A percentile compares a stretch with the other conserved stretches of the same genome.
phyloP scores from a whole-genome alignment of 2,888 invertebrate genomes.

The Doris montereyensis region DNA sequence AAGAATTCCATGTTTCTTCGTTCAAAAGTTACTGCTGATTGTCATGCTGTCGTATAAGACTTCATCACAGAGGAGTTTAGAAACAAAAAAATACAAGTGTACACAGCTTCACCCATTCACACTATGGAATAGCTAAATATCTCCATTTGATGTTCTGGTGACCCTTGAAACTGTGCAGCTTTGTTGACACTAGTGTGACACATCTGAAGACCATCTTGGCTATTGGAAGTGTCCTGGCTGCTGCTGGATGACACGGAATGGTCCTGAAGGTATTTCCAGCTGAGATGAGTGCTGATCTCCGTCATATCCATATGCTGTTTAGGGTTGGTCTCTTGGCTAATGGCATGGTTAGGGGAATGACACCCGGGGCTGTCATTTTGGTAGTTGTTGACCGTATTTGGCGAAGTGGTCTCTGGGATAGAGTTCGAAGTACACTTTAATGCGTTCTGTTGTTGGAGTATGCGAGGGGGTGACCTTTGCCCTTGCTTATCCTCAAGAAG shows the following conservation, averaged over 20 bases:
- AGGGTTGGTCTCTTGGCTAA: slow-evolving; percentile 8
- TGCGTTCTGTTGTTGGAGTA: too few relatives aligned
- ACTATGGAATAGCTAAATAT: slow-evolving; percentile 47
- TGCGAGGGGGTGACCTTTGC: slow-evolving; percentile 10
- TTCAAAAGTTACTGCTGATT: too few relatives aligned
- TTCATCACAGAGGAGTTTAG: too few relatives aligned
- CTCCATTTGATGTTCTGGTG: slow-evolving; percentile 33
- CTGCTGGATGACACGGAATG: slow-evolving; percentile 22
- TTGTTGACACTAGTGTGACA: neutral
- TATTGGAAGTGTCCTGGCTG: neutral
- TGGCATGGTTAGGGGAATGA: neutral
- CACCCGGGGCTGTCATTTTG: neutral
- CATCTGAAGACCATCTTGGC: neutral
- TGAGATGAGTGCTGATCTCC: slow-evolving; percentile 46
- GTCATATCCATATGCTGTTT: slow-evolving; percentile 33
- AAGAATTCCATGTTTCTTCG: too few relatives aligned
- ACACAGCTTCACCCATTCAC: too few relatives aligned
- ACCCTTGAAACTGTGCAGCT: neutral
- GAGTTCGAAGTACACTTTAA: too few relatives aligned
- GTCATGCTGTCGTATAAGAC: too few relatives aligned
- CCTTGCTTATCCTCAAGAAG: slow-evolving; percentile 6
- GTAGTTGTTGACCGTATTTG: too few relatives aligned
- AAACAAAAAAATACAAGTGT: too few relatives aligned
- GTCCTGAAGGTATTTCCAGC: slow-evolving; percentile 48
- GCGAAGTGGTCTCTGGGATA: too few relatives aligned